phyloP scores from a whole-genome alignment of 2,888 invertebrate species.

The Gymnoscelis rufifasciata region DNA sequence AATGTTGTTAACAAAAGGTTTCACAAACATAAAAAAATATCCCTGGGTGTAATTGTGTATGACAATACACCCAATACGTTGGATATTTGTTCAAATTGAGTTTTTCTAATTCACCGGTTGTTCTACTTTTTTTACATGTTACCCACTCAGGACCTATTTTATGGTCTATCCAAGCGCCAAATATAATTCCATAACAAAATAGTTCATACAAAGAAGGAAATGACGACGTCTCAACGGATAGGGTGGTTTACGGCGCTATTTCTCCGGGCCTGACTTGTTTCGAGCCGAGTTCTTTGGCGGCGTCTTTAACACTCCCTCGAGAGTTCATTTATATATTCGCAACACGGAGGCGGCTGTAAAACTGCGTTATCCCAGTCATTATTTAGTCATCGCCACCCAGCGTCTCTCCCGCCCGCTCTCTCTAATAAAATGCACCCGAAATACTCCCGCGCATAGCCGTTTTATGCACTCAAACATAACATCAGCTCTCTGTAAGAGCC shows the following conservation, averaged over 20 bases:
- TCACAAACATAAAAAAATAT: too few species aligned
- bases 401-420: slow-evolving; percentile 30
- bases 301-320: slow-evolving; percentile 76
- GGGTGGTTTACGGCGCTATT: slow-evolving; percentile 73
- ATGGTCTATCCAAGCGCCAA: slow-evolving; percentile 31
- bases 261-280: slow-evolving; percentile 71
- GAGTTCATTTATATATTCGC: slow-evolving; percentile 78
- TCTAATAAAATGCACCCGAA: slow-evolving; percentile 69
- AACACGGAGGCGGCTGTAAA: slow-evolving; percentile 76
- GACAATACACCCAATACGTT: too few species aligned
- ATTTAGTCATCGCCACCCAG: slow-evolving; percentile 72
- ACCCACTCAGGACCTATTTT: slow-evolving; percentile 16
- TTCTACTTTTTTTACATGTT: slow-evolving; percentile 14
- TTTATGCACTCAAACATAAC: slow-evolving; percentile 43
- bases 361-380: slow-evolving; percentile 78
- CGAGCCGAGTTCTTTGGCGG: slow-evolving; percentile 73
- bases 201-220: slow-evolving; percentile 58
- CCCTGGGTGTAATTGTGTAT: too few species aligned
- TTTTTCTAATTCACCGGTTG: too few species aligned
- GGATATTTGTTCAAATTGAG: too few species aligned
- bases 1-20: too few species aligned
- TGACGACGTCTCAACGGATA: slow-evolving; percentile 68
- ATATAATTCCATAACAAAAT: slow-evolving; percentile 51
- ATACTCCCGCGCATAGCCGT: slow-evolving; percentile 41
- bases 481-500: slow-evolving; percentile 28